Evolutionary conservation across 2,113 vertebrate genomes (phyloP), one percentile per base, ranked within the genome.

Genomic region (Mormyrus iriodes): DNA sequence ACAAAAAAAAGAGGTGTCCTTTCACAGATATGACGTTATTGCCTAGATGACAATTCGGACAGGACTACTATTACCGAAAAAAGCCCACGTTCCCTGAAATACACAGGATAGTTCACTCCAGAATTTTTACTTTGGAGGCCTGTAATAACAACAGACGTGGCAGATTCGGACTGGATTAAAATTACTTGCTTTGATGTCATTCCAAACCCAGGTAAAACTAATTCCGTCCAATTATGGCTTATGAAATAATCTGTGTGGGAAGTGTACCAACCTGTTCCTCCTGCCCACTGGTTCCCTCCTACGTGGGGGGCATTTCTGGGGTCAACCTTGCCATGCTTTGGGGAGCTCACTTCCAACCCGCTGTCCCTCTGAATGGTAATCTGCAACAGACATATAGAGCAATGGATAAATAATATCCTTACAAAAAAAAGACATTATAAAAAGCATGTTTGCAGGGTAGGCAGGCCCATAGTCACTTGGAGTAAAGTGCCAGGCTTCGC

Each of bases 281-380:
- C 98, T 17, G 98, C 98, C 98, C 98, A 99, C 7, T 95, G 98
- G 92, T 98, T 99, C 55, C 98, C 98, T 3, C 98, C 98, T 15
- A 99, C 95, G 0, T 99, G 98, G 0, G 98, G 98, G 87, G 88
- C 92, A 46, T 99, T 99, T 86, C 92, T 91, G 39, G 94, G 91
- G 92, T 99, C 98, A 1, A 96, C 92, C 95, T 98, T 97, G 91
- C 98, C 98, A 0, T 98, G 97, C 93, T 99, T 99, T 0, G 98
- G 98, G 85, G 96, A 95, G 3, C 93, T 97, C 91, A 98, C 97
- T n/a, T 99, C 97, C 94, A 97, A 92, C 69, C 95, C 96, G 52
- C 97, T 99, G n/a, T 98, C 97, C 91, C 94, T 97, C 93, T 98
- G 91, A 90, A 99, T 90, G 21, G 97, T 99, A 89, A 99, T 97